phyloP scores from a whole-genome alignment of 2,888 invertebrate genomes.

The Oligia fasciuncula region DNA sequence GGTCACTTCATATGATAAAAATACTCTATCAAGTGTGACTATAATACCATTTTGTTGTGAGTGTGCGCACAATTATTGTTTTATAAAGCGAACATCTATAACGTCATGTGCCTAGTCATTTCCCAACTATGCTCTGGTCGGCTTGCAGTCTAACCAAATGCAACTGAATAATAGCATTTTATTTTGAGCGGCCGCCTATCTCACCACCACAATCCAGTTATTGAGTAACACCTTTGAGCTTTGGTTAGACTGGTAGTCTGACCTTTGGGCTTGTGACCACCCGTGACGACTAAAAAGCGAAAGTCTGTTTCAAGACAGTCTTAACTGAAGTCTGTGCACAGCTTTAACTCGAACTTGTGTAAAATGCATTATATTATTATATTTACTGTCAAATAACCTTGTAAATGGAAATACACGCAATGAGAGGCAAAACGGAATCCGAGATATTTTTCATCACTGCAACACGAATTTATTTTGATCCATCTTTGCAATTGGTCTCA shows the following conservation, averaged over 20 bases:
- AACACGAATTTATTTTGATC: slow-evolving; percentile 33
- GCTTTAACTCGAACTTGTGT: background rate
- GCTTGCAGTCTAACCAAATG: background rate
- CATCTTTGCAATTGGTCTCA: slow-evolving; percentile 27
- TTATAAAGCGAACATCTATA: no score
- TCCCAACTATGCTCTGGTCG: background rate
- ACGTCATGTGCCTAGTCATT: background rate
- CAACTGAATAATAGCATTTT: background rate
- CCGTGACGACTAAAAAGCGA: background rate
- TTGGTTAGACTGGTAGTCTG: background rate
- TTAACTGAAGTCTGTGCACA: background rate
- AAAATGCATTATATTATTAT: slow-evolving; percentile 8
- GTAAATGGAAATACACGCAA: slow-evolving; percentile 14
- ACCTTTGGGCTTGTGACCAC: background rate
- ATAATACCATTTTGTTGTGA: background rate
- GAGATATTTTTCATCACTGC: slow-evolving; percentile 42
- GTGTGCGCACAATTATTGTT: background rate
- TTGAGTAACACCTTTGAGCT: background rate
- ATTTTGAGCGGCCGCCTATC: no score
- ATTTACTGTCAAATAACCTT: background rate
- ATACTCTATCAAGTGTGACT: background rate
- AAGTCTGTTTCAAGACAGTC: background rate
- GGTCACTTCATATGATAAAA: background rate
- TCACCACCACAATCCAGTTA: background rate
- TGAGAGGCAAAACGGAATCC: slow-evolving; percentile 33